Evolutionary conservation across 1,140 invertebrate genomes (phyloP).

Genomic region (Periplaneta americana): DNA sequence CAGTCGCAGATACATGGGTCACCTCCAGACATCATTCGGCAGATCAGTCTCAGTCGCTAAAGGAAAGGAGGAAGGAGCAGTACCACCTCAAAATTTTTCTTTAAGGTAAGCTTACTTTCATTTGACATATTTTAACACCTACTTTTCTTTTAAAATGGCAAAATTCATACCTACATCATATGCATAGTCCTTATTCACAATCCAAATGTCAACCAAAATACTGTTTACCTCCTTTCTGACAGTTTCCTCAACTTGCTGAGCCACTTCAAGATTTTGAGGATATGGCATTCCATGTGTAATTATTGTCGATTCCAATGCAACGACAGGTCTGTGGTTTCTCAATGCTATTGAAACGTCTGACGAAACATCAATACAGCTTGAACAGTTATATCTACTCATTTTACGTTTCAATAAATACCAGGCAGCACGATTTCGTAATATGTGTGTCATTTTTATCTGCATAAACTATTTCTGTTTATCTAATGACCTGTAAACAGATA

Average conservation of each 20-base stretch:
- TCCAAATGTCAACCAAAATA: not conserved
- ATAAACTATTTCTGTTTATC: too few relatives aligned
- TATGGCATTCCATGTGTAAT: conserved; percentile 98
- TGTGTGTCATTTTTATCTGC: not conserved
- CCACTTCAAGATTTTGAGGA: conserved; percentile 87
- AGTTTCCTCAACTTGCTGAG: conserved; percentile 72
- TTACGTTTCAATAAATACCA: not conserved
- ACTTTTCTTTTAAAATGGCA: too few relatives aligned
- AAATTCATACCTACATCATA: too few relatives aligned
- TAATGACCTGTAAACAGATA: not conserved
- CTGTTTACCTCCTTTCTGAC: conserved; percentile 58
- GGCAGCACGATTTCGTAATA: not conserved
- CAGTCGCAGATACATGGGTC: too few relatives aligned
- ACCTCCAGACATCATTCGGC: too few relatives aligned
- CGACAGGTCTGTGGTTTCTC: conserved; percentile 58
- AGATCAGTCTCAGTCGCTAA: too few relatives aligned
- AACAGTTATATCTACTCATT: not conserved
- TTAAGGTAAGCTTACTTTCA: too few relatives aligned
- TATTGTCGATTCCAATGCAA: conserved; percentile 95
- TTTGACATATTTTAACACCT: too few relatives aligned
- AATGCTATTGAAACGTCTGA: conserved; percentile 54
- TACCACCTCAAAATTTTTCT: too few relatives aligned
- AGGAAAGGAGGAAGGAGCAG: too few relatives aligned
- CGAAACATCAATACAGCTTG: conserved; percentile 23
- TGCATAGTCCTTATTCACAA: too few relatives aligned